A percentile compares a stretch with the other conserved stretches of the same genome.
phyloP scores from a whole-genome alignment of 2,888 invertebrate species.

The Cremastinae sp. region DNA sequence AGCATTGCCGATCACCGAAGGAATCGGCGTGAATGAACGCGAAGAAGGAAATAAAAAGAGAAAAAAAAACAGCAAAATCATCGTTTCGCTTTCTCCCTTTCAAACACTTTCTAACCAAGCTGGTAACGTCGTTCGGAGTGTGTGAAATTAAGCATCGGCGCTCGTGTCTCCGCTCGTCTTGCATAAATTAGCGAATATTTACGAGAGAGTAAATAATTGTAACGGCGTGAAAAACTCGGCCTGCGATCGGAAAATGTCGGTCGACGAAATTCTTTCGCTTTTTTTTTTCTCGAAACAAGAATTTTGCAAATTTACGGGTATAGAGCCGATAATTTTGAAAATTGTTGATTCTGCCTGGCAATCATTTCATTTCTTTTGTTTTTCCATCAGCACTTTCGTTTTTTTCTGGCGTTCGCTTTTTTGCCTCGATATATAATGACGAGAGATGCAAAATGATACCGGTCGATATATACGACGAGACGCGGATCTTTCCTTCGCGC shows the following conservation, averaged over 20 bases:
- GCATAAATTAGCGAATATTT: constrained; percentile 44
- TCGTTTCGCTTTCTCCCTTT: constrained; percentile 60
- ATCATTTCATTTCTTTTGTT: background rate
- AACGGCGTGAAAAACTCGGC: constrained; percentile 12
- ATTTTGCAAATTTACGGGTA: constrained; percentile 9
- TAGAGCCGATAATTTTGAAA: background rate
- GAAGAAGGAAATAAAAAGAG: constrained; percentile 26
- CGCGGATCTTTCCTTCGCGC: constrained; percentile 42
- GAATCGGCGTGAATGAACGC: constrained; percentile 13
- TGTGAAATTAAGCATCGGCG: background rate
- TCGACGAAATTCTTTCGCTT: no score
- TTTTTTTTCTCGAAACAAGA: background rate
- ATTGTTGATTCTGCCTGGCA: background rate
- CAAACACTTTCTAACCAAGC: constrained; percentile 61
- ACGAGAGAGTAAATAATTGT: constrained; percentile 53
- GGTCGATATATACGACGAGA: constrained; percentile 6
- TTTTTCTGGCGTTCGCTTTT: no score
- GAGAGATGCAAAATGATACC: no score
- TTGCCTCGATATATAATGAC: background rate
- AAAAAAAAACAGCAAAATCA: constrained; percentile 27
- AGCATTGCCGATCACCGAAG: constrained; percentile 35
- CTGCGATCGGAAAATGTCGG: constrained; percentile 19
- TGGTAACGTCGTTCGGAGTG: constrained; percentile 43
- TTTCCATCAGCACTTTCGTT: background rate
- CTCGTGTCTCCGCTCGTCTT: constrained; percentile 3